Evolutionary conservation across 2,888 invertebrate species (phyloP), one percentile per base, ranked within the genome.

Genomic region (Megastigmus dorsalis): DNA sequence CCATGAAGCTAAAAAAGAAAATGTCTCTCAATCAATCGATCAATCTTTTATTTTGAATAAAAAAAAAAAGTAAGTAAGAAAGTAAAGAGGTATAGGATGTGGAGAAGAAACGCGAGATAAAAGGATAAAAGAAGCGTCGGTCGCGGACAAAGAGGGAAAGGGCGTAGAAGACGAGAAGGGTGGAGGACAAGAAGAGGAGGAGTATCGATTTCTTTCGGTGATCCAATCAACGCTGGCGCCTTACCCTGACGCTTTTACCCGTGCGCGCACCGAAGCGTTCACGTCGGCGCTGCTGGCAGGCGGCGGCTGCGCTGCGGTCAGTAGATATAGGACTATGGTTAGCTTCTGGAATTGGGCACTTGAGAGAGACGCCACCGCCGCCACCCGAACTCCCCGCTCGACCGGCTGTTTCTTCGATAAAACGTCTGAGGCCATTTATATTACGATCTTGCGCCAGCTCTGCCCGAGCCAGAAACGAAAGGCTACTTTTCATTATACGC

Each of bases 201-300:
- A 80, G 81, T 87, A 87, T 87, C 86, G 87, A 87, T 87, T 86
- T 84, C 85, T 82, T 82, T 83, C 80, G 80, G 82, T 84, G 85
- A 87, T 87, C 87, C 86, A 87, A 87, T 87, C 86, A 87, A 86
- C 86, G 85, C 80, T 81, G 83, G 84, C 85, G 86, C 85, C 85
- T 84, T 83, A n/a, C 80, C 78, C 78, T 81, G 80, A 81, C 84
- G 84, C 83, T 83, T 85, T 84, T 79, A 65, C 77, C 68, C 60
- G 60, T 75, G 80, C 76, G 80, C 76, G 57, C 54, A 33, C 30
- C 54, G 54, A 15, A 54, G 15, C 33, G 30, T 79, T 70, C 54
- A 68, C 74, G 67, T 66, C n/a, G n/a, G n/a, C n/a, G n/a, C n/a
- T n/a, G n/a, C n/a, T n/a, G n/a, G n/a, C n/a, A n/a, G n/a, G n/a